phyloP scores from a whole-genome alignment of 92 coral and sea anemone species.

The Zoanthus gigantus region DNA sequence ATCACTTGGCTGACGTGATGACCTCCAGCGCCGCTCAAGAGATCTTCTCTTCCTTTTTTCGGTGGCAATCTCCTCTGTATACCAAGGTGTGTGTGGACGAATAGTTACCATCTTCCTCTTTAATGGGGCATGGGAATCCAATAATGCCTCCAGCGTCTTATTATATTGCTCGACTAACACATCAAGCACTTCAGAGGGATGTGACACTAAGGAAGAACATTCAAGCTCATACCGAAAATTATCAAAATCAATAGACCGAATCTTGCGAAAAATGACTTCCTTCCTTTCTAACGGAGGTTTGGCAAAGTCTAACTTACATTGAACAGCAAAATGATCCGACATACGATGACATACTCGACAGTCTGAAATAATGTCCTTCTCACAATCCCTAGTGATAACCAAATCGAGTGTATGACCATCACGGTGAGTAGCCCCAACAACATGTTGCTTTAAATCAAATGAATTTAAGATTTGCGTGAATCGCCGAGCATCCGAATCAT shows the following conservation, averaged over 20 bases:
- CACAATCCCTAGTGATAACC: not conserved
- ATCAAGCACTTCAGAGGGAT: not conserved
- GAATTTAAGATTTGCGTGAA: not conserved
- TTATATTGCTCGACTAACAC: constrained; percentile 4
- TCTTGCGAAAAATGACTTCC: not conserved
- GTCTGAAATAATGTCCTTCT: not conserved
- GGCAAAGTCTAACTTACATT: not conserved
- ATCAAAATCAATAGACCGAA: constrained; percentile 12
- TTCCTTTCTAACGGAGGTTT: not conserved
- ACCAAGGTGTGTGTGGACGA: not conserved
- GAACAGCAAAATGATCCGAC: constrained; percentile 5
- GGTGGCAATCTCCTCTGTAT: not conserved
- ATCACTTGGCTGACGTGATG: constrained; percentile 1
- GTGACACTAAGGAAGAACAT: not conserved
- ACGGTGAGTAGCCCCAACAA: not conserved
- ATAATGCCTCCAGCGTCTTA: not conserved
- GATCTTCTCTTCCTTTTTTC: constrained; percentile 16
- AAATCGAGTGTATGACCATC: not conserved
- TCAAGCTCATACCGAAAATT: not conserved
- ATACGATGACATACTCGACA: not conserved
- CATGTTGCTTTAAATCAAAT: constrained; percentile 1
- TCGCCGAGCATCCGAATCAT: not conserved
- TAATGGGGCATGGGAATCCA: not conserved
- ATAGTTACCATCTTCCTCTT: not conserved
- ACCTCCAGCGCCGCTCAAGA: constrained; percentile 10